Evolutionary conservation across 2,797 vertebrate genomes (phyloP).

Genomic region (Melanotaenia boesemani): DNA sequence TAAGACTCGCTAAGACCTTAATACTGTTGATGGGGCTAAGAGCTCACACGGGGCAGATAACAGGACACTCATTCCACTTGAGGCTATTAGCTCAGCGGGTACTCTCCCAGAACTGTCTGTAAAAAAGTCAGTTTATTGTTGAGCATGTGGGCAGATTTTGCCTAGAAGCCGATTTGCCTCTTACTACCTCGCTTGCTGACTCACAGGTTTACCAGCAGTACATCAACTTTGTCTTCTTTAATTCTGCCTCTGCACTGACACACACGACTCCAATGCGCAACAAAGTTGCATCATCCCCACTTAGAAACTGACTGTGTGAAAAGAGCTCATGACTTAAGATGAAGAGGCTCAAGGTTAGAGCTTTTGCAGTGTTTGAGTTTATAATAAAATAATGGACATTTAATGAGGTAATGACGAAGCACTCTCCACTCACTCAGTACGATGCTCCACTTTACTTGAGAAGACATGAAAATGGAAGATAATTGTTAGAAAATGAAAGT

Average conservation of each 20-base stretch:
- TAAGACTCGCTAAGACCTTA: constrained; percentile 60
- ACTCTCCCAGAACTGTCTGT: constrained; percentile 5
- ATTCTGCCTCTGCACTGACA: not conserved
- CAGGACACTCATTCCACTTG: constrained; percentile 33
- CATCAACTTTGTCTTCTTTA: not conserved
- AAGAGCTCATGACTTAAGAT: not conserved
- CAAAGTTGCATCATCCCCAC: not conserved
- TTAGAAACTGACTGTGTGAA: not conserved
- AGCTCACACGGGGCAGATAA: constrained; percentile 54
- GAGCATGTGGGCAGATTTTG: not conserved
- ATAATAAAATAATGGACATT: not conserved
- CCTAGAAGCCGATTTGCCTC: not conserved
- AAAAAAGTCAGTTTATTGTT: constrained; percentile 24
- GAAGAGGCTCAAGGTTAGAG: not conserved
- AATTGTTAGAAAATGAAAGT: too few species aligned
- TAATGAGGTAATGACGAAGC: not conserved
- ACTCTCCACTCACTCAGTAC: not conserved
- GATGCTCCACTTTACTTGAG: not conserved
- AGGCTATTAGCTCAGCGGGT: constrained; percentile 43
- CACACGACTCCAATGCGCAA: not conserved
- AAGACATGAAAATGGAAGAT: too few species aligned
- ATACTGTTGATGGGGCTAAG: constrained; percentile 64
- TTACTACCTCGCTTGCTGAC: not conserved
- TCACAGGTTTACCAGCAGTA: not conserved
- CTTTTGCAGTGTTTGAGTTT: not conserved